Percentiles rank a stretch among this genome's conserved stretches.
Conservation (phyloP, 2,797 vertebrate genomes). For the Coendou prehensilis region DNA sequence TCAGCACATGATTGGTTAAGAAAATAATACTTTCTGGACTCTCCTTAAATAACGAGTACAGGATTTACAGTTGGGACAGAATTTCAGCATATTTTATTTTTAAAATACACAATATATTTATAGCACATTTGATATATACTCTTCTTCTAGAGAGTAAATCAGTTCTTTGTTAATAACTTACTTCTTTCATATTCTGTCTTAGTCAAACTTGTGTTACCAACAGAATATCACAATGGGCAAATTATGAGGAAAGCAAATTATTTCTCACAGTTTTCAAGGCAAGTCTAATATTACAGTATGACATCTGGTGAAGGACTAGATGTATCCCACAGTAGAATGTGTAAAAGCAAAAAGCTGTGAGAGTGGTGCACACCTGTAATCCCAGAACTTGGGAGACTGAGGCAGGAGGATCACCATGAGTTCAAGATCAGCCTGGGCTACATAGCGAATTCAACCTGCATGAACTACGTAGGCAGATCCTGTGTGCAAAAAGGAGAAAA, state of each 20-base stretch:
- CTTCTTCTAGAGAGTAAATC: background rate
- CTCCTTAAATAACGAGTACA: background rate
- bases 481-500: background rate
- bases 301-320: background rate
- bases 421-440: background rate
- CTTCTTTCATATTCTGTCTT: background rate
- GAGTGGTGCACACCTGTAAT: background rate
- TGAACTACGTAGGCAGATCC: background rate
- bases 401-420: background rate
- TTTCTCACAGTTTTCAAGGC: background rate
- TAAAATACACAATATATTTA: background rate
- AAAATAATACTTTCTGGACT: background rate
- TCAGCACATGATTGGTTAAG: background rate
- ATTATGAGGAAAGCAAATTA: background rate
- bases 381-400: background rate
- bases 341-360: background rate
- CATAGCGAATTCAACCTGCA: background rate
- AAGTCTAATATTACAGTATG: background rate
- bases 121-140: background rate
- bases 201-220: background rate
- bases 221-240: background rate
- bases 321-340: background rate
- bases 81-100: background rate
- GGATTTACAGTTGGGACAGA: background rate
- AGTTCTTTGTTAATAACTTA: background rate